phyloP scores from a whole-genome alignment of 2,113 vertebrate species.

The Cariama cristata region DNA sequence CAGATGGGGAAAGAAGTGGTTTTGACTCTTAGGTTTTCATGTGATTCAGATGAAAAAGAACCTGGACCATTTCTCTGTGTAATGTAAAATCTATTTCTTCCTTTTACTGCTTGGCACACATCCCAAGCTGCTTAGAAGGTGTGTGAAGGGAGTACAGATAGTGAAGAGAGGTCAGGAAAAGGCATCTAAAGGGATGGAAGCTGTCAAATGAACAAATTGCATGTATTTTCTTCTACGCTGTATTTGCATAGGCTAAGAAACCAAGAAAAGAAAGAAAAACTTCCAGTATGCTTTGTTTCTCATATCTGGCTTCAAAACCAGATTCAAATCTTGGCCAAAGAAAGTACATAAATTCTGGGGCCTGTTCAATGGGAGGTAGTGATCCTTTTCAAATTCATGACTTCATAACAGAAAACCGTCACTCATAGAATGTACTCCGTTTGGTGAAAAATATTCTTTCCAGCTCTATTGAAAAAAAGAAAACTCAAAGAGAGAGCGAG shows the following conservation, averaged over 20 bases:
- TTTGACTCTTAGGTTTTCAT: background rate
- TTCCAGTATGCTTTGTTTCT: constrained; percentile 22
- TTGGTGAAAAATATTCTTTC: constrained; percentile 37
- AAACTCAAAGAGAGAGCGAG: background rate
- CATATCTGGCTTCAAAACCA: constrained; percentile 29
- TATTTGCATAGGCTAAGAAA: background rate
- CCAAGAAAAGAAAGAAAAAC: constrained; percentile 1
- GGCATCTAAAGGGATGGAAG: background rate
- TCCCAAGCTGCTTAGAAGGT: constrained; percentile 13
- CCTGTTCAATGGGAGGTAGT: constrained; percentile 37
- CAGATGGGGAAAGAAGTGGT: background rate
- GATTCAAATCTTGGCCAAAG: constrained; percentile 34
- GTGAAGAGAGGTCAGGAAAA: constrained; percentile 19
- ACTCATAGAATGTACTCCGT: constrained; percentile 7
- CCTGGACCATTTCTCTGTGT: background rate
- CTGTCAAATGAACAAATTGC: constrained; percentile 33
- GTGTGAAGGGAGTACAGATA: background rate
- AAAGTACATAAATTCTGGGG: constrained; percentile 61
- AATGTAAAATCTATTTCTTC: background rate
- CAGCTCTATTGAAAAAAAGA: background rate
- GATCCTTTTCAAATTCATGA: constrained; percentile 43
- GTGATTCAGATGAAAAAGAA: background rate
- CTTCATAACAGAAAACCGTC: constrained; percentile 15
- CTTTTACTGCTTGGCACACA: background rate
- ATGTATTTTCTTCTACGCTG: background rate